These are phyloP conservation scores for Hyalella azteca DNA, from an alignment of 2,888 invertebrate species.

Conservation along the genomic window DNA sequence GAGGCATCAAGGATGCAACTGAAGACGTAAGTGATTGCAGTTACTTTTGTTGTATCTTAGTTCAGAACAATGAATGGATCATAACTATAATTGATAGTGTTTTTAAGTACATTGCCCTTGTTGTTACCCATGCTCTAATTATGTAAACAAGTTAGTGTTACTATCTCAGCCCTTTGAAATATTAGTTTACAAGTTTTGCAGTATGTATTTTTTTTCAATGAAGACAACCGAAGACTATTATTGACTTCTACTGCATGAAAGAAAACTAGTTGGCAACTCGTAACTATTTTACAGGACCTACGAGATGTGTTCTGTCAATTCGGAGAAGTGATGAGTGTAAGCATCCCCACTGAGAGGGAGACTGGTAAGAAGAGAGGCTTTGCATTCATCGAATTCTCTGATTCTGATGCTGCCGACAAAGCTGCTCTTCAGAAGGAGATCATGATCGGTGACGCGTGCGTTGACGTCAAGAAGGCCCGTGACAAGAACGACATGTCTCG, in stretches of 20 bases:
- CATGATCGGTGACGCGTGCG: constrained; percentile 79
- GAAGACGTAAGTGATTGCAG: constrained; percentile 73
- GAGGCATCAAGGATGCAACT: constrained; percentile 89
- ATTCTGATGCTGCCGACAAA: constrained; percentile 96
- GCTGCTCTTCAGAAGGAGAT: constrained; percentile 73
- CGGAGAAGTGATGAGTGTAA: constrained; percentile 82
- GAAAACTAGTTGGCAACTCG: too few species aligned
- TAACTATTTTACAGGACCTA: constrained; percentile 63
- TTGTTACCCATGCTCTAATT: too few species aligned
- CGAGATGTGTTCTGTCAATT: constrained; percentile 67
- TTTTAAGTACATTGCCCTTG: too few species aligned
- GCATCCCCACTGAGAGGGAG: constrained; percentile 86
- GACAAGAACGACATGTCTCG: constrained; percentile 80
- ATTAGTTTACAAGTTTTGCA: too few species aligned
- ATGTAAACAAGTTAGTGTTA: too few species aligned
- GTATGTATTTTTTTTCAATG: too few species aligned
- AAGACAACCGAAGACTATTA: too few species aligned
- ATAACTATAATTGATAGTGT: too few species aligned
- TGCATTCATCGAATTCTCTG: constrained; percentile 95
- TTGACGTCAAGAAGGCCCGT: constrained; percentile 92
- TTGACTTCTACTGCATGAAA: too few species aligned
- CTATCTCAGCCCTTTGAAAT: too few species aligned
- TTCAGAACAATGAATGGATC: too few species aligned
- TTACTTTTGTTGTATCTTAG: too few species aligned
- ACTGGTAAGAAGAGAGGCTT: constrained; percentile 94